These are phyloP conservation scores for Globodera rostochiensis DNA, from an alignment of 1,140 invertebrate genomes.

Conservation along the genomic window DNA sequence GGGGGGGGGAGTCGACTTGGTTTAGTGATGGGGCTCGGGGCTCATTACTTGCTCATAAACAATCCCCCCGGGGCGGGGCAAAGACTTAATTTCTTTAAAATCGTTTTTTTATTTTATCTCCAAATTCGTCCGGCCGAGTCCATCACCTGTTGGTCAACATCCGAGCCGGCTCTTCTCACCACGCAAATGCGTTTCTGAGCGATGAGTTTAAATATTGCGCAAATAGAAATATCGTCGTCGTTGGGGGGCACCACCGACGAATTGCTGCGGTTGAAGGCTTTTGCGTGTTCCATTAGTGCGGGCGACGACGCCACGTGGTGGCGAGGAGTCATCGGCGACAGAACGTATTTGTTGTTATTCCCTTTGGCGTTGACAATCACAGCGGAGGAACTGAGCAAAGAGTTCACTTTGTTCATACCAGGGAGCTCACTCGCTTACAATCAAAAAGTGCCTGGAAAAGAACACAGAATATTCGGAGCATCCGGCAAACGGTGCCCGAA, in stretches of 20 bases:
- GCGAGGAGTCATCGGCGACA: not conserved
- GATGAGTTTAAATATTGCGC: slow-evolving; percentile 36
- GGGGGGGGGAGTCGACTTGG: no score
- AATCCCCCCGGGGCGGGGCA: no score
- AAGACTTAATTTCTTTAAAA: no score
- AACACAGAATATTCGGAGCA: no score
- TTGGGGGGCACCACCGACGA: no score
- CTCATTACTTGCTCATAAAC: no score
- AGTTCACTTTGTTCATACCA: not conserved
- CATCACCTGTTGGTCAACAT: slow-evolving; percentile 37
- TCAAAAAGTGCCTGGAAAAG: no score
- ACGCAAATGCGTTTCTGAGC: slow-evolving; percentile 45
- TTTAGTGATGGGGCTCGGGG: no score
- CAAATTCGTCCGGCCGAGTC: not conserved
- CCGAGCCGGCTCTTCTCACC: slow-evolving; percentile 40
- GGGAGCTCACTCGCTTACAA: not conserved
- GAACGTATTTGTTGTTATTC: not conserved
- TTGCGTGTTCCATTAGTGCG: not conserved
- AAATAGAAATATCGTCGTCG: not conserved
- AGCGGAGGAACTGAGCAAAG: not conserved
- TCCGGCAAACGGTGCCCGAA: not conserved
- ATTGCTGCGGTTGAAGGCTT: not conserved
- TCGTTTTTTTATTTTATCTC: no score
- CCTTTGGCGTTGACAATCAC: not conserved
- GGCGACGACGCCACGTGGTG: slow-evolving; percentile 1